Conservation (phyloP, 1,140 invertebrate genomes). For the Hypsibius dujardini region DNA sequence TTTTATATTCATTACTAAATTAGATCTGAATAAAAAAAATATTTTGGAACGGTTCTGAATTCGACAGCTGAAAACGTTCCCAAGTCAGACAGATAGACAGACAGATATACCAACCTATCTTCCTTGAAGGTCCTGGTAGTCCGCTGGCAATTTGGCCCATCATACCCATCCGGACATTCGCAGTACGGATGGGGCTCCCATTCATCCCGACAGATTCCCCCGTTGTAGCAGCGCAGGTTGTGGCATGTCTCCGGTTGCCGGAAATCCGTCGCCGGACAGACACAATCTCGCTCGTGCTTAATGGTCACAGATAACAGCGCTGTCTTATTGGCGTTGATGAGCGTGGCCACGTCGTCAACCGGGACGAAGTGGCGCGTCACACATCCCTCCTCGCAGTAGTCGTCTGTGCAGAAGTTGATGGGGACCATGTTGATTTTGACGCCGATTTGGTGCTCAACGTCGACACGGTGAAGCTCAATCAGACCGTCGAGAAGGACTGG, state of each 20-base stretch:
- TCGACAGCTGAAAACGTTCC: too few species aligned
- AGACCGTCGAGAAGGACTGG: constrained; percentile 79
- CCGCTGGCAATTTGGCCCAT: constrained; percentile 85
- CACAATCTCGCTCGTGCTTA: constrained; percentile 69
- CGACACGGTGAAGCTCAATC: constrained; percentile 73
- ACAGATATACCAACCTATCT: constrained; percentile 51
- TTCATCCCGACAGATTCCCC: constrained; percentile 52
- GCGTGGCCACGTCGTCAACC: not conserved
- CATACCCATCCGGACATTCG: constrained; percentile 71
- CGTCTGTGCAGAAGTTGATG: constrained; percentile 37
- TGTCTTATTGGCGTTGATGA: constrained; percentile 79
- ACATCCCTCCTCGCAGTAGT: constrained; percentile 13
- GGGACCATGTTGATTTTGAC: constrained; percentile 93
- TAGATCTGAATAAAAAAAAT: too few species aligned
- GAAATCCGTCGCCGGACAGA: constrained; percentile 74
- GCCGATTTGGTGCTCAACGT: constrained; percentile 73
- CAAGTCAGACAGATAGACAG: not conserved
- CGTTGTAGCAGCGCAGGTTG: constrained; percentile 77
- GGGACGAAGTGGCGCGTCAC: not conserved
- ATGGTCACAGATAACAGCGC: constrained; percentile 77
- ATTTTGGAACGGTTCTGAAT: too few species aligned
- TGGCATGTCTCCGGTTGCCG: constrained; percentile 68
- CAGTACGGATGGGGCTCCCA: constrained; percentile 40
- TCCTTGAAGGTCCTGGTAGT: constrained; percentile 76
- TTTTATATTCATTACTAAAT: too few species aligned